Percentiles rank a stretch among this genome's conserved stretches.
Conservation (phyloP, 2,888 invertebrate genomes). For the Meliscaeva auricollis region DNA sequence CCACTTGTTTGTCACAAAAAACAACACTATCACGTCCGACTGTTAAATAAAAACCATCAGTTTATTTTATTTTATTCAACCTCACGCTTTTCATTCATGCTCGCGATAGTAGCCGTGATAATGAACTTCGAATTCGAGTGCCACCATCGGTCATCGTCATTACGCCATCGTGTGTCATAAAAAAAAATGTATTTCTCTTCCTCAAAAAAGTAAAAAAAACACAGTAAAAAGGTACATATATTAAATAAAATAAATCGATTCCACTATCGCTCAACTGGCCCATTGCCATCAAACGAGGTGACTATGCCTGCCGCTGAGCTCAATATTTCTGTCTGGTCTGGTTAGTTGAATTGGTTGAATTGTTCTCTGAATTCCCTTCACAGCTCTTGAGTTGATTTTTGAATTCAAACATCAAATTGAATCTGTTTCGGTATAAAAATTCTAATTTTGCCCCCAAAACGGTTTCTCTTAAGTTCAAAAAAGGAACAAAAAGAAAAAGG, state of each 20-base stretch:
- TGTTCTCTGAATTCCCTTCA: background rate
- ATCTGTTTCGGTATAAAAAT: background rate
- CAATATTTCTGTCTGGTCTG: background rate
- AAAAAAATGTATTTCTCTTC: background rate
- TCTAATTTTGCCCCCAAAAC: background rate
- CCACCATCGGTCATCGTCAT: conserved; percentile 21
- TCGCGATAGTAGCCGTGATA: conserved; percentile 41
- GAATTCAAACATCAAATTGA: background rate
- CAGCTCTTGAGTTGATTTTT: background rate
- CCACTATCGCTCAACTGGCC: conserved; percentile 9
- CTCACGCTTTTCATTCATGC: conserved; percentile 46
- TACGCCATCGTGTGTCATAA: background rate
- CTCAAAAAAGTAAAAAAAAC: background rate
- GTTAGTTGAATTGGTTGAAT: background rate
- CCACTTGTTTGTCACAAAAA: background rate
- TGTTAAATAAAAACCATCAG: background rate
- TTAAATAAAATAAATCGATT: conserved; percentile 13
- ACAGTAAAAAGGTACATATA: background rate
- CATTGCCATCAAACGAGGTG: conserved; percentile 23
- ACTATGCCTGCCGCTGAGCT: background rate
- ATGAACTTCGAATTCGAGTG: conserved; percentile 32
- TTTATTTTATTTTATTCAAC: background rate
- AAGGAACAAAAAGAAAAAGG: conserved; percentile 10
- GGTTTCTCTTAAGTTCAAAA: conserved; percentile 2
- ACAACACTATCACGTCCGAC: background rate